Evolutionary conservation across 2,888 invertebrate species (phyloP), one percentile per base, ranked within the genome.

Genomic region (Sesia apiformis): DNA sequence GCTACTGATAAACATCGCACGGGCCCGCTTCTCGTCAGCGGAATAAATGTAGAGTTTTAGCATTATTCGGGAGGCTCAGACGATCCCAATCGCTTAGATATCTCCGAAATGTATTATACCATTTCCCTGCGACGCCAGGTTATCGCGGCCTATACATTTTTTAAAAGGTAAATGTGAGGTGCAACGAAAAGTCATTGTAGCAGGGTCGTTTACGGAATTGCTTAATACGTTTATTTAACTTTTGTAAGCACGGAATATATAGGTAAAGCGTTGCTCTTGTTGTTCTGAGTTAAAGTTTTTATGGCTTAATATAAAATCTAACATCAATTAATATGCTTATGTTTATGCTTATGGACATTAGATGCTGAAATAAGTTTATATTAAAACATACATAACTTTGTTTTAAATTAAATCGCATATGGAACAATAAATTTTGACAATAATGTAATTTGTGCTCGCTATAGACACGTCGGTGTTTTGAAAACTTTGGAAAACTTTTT

Each of bases 141-240:
- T 81, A 81, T 78, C 74, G 72, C 63, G 58, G 65, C 69, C 75
- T 72, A 77, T 82, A 74, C 68, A 75, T 78, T 77, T 73, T 73
- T 72, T 71, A 76, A 63, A 66, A 72, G 70, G 73, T 71, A 77
- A 75, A 76, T 72, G 68, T 68, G 60, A 64, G 63, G 60, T 65
- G 69, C 66, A 69, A 66, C 65, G 64, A 62, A 64, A 65, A 69
- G 63, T 63, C 68, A 67, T 69, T 68, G 56, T 58, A 52, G 52
- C 55, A 53, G 57, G 55, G 57, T 57, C 46, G n/a, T 46, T 46
- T n/a, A 46, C 8, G n/a, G 46, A 8, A 46, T 7, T 46, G 8
- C 46, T 7, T 46, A 46, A 23, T 23, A 23, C 23, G 23, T 23
- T 23, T 23, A 23, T 23, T 23, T 23, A 23, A 23, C 23, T 23